phyloP scores from a whole-genome alignment of 2,888 invertebrate genomes.

The Invenusta paracnida region DNA sequence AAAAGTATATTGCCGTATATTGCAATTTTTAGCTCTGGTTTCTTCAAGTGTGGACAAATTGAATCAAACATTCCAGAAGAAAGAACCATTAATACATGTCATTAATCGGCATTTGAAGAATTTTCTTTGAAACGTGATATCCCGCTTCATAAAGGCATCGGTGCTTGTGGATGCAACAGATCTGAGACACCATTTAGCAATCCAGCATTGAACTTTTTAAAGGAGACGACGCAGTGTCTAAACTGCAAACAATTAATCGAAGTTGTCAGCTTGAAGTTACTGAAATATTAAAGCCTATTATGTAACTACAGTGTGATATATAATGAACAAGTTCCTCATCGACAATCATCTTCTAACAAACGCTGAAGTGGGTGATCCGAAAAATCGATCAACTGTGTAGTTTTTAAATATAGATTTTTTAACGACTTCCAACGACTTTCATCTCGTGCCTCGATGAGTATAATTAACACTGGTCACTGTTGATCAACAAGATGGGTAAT shows the following conservation, averaged over 20 bases:
- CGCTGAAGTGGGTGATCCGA: neutral
- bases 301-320: neutral
- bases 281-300: neutral
- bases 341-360: neutral
- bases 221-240: neutral
- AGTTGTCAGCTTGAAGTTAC: neutral
- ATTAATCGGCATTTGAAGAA: no score
- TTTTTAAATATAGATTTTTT: neutral
- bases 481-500: neutral
- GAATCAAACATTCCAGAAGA: no score
- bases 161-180: neutral
- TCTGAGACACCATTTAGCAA: neutral
- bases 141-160: neutral
- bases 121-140: no score
- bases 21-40: neutral
- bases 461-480: neutral
- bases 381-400: neutral
- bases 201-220: neutral
- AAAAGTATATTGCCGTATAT: neutral
- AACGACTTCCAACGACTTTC: neutral
- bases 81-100: no score
- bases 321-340: neutral
- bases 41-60: no score
- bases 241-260: neutral
- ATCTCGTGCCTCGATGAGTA: neutral